A percentile compares a stretch with the other conserved stretches of the same genome.
Conservation (phyloP, 2,888 invertebrate genomes). For the Campoplex capitator region DNA sequence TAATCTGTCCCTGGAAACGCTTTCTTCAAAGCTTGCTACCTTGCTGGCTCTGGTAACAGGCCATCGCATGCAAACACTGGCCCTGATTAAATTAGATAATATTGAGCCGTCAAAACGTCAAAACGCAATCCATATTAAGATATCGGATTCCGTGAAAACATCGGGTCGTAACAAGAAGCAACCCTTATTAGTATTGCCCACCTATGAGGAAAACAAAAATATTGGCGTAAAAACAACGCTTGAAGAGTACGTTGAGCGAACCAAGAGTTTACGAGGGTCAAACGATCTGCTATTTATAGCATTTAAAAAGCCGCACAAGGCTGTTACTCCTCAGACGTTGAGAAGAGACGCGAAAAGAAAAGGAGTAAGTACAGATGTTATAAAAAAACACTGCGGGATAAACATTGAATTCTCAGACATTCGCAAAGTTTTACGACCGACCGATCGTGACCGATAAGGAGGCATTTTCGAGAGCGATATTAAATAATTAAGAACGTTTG, state of each 20-base stretch:
- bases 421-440: background rate
- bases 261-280: background rate
- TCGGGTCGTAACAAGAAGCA: background rate
- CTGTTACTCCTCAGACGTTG: constrained; percentile 65
- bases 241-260: background rate
- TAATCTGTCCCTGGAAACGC: background rate
- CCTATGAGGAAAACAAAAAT: background rate
- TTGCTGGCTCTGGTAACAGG: background rate
- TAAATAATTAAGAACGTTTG: background rate
- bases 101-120: background rate
- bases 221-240: background rate
- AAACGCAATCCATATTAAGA: background rate
- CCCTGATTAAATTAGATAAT: background rate
- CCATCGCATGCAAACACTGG: background rate
- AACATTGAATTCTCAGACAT: background rate
- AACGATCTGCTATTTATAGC: constrained; percentile 48
- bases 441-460: background rate
- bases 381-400: no score
- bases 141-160: background rate
- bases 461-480: background rate
- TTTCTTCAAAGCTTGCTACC: background rate
- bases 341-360: constrained; percentile 14
- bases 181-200: background rate
- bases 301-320: constrained; percentile 58
- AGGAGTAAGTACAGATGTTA: no score